Evolutionary conservation across 2,797 vertebrate species (phyloP).

Genomic region (Gallinago stenura): DNA sequence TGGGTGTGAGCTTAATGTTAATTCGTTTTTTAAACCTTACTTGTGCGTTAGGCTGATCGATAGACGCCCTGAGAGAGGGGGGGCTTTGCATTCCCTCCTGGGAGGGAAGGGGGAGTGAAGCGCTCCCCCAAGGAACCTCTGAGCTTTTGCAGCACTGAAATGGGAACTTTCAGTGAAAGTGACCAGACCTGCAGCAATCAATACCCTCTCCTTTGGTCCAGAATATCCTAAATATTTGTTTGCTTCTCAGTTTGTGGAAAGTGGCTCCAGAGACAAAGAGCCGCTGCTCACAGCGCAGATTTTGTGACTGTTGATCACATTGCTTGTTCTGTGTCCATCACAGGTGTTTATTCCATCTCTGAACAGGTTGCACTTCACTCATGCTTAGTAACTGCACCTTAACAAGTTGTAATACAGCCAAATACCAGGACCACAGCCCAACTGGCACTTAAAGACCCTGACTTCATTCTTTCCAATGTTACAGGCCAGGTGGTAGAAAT

Average conservation of each 20-base stretch:
- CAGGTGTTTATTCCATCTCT: not conserved
- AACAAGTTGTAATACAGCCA: not conserved
- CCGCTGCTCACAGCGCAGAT: rapidly evolving
- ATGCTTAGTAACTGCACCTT: not conserved
- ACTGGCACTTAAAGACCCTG: not conserved
- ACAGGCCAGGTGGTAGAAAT: conserved; percentile 12
- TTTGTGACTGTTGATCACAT: not conserved
- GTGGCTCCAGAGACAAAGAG: not conserved
- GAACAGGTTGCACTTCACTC: not conserved
- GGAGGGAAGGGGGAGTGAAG: rapidly evolving
- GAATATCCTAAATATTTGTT: not conserved
- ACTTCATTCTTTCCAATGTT: conserved; percentile 24
- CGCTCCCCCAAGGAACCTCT: not conserved
- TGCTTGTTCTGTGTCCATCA: not conserved
- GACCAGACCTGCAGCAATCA: not conserved
- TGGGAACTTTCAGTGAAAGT: rapidly evolving
- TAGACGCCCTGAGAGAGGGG: not conserved
- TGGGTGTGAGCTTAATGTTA: not conserved
- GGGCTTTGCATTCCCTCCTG: not conserved
- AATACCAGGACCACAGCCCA: not conserved
- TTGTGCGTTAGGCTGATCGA: not conserved
- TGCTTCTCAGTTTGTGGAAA: rapidly evolving
- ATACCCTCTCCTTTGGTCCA: rapidly evolving
- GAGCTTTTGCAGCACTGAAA: rapidly evolving
- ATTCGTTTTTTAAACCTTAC: not conserved